These are phyloP conservation scores for Ophion ellenae DNA, from an alignment of 2,888 invertebrate species.

Conservation along the genomic window DNA sequence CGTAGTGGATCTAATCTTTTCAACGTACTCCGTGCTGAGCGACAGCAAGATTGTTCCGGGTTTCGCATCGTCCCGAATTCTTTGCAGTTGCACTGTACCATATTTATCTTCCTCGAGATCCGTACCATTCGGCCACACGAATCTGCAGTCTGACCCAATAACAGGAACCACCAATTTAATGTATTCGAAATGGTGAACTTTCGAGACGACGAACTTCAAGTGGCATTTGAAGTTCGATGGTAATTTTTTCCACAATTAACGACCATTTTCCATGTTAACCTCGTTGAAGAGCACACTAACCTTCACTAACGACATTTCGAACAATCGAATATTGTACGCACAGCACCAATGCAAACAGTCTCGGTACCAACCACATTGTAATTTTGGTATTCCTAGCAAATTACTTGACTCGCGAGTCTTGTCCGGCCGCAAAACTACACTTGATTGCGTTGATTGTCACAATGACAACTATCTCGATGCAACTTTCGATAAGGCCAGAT, in stretches of 20 bases:
- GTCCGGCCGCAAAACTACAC: not conserved
- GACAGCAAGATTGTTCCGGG: constrained; percentile 48
- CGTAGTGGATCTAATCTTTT: not conserved
- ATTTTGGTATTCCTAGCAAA: not conserved
- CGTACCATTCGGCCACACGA: constrained; percentile 55
- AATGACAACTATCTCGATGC: constrained; percentile 45
- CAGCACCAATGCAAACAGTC: constrained; percentile 28
- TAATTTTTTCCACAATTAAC: too few relatives aligned
- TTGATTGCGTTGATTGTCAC: constrained; percentile 38
- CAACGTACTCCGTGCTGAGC: constrained; percentile 29
- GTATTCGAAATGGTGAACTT: not conserved
- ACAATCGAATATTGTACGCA: constrained; percentile 6
- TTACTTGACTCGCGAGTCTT: not conserved
- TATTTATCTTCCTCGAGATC: constrained; percentile 1
- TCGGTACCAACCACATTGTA: constrained; percentile 32
- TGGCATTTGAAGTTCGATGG: not conserved
- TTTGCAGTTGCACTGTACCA: constrained; percentile 8
- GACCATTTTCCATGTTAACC: not conserved
- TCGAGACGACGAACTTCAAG: not conserved
- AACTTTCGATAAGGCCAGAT: constrained; percentile 52
- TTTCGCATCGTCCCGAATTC: constrained; percentile 49
- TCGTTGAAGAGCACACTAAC: constrained; percentile 29
- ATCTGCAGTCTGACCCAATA: constrained; percentile 50
- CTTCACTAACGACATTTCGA: constrained; percentile 17
- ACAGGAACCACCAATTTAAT: not conserved